A percentile compares a stretch with the other conserved stretches of the same genome.
Conservation (phyloP, 2,113 vertebrate species). For the Esox niger region DNA sequence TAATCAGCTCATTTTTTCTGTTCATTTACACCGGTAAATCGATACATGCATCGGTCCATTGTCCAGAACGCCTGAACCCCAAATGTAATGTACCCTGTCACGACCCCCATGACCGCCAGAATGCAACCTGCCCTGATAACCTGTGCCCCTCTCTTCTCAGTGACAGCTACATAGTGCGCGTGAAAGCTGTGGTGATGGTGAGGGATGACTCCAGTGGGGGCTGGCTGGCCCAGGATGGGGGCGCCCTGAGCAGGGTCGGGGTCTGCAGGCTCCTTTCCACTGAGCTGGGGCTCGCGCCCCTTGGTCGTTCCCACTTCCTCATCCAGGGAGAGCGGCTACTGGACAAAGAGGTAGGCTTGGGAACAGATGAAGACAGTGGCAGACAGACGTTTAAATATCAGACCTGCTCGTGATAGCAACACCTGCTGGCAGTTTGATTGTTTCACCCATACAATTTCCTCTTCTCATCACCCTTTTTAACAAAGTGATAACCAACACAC, state of each 20-base stretch:
- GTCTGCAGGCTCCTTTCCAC: conserved; percentile 91
- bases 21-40: background rate
- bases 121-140: background rate
- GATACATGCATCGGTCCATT: background rate
- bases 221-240: conserved; percentile 97
- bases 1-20: background rate
- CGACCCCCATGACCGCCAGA: background rate
- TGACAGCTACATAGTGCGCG: conserved; percentile 99
- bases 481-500: too few species aligned
- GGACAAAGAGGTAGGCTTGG: conserved; percentile 87
- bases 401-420: background rate
- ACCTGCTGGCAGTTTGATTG: too few species aligned
- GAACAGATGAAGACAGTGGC: too few species aligned
- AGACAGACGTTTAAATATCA: background rate
- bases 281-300: conserved; percentile 68
- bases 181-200: conserved; percentile 99
- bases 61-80: background rate
- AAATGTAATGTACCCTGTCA: background rate
- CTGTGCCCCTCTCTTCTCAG: conserved; percentile 67
- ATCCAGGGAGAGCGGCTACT: conserved; percentile 95
- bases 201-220: conserved; percentile 99
- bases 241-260: conserved; percentile 94
- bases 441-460: too few species aligned
- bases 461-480: too few species aligned
- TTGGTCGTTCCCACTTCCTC: conserved; percentile 86